Percentiles rank a stretch among this genome's conserved stretches.
phyloP scores from a whole-genome alignment of 2,888 invertebrate genomes.

The Brassicogethes aeneus region DNA sequence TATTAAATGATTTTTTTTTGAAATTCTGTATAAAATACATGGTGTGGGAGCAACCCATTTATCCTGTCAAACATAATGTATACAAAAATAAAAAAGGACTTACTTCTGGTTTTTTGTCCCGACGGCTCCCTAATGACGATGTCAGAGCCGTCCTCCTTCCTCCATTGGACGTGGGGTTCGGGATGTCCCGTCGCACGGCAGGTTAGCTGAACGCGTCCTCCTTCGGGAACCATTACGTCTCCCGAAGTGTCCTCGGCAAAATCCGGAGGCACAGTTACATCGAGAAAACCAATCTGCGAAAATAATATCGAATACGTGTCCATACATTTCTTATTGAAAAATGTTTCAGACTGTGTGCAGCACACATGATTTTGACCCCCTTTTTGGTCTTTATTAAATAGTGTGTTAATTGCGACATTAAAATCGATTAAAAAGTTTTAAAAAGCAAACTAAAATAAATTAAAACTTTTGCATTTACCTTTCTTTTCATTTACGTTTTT shows the following conservation, averaged over 20 bases:
- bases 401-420: too few species aligned
- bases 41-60: neutral
- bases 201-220: slow-evolving; percentile 57
- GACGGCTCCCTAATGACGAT: slow-evolving; percentile 65
- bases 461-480: too few species aligned
- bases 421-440: too few species aligned
- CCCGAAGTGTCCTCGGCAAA: slow-evolving; percentile 82
- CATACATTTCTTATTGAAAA: too few species aligned
- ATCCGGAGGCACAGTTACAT: slow-evolving; percentile 87
- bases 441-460: too few species aligned
- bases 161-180: slow-evolving; percentile 71
- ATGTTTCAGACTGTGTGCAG: too few species aligned
- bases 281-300: slow-evolving; percentile 68
- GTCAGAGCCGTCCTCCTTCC: slow-evolving; percentile 72
- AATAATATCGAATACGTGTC: slow-evolving; percentile 20
- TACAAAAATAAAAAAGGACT: too few species aligned
- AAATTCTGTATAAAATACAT: neutral
- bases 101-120: slow-evolving; percentile 44
- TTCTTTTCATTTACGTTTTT: too few species aligned
- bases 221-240: slow-evolving; percentile 81
- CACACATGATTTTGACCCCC: too few species aligned
- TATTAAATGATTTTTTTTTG: too few species aligned
- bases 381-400: too few species aligned
- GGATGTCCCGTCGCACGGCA: slow-evolving; percentile 75
- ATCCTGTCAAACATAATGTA: too few species aligned